Conservation (phyloP, 2,797 vertebrate genomes). For the Malacoctenus gilli region DNA sequence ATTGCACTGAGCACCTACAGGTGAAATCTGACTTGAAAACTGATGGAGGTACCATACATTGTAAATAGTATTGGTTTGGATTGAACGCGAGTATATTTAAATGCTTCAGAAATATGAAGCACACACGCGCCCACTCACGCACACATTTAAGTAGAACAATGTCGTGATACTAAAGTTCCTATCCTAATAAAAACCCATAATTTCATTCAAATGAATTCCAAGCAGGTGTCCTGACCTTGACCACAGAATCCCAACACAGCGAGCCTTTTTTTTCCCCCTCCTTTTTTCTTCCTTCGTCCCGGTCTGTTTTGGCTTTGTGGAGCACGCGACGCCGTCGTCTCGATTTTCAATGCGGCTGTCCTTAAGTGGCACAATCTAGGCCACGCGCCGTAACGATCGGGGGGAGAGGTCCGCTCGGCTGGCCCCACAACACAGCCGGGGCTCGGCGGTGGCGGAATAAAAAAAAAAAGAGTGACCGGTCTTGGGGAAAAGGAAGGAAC, state of each 20-base stretch:
- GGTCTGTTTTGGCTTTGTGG: slow-evolving; percentile 27
- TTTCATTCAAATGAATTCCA: slow-evolving; percentile 22
- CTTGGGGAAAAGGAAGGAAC: slow-evolving; percentile 55
- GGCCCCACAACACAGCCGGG: slow-evolving; percentile 29
- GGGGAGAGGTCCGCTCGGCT: slow-evolving; percentile 43
- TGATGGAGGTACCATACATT: too few relatives aligned
- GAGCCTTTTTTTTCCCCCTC: not conserved
- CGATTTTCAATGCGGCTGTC: slow-evolving; percentile 31
- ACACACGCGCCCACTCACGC: too few relatives aligned
- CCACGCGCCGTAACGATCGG: slow-evolving; percentile 23
- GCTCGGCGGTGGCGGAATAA: slow-evolving; percentile 41
- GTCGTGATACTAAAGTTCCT: not conserved
- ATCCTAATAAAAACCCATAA: not conserved
- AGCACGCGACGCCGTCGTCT: slow-evolving; percentile 19
- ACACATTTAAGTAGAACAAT: too few relatives aligned
- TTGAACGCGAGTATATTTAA: too few relatives aligned
- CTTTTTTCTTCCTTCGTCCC: too few relatives aligned
- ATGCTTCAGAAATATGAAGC: too few relatives aligned
- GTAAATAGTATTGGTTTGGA: too few relatives aligned
- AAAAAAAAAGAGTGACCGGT: slow-evolving; percentile 50
- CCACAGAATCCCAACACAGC: slow-evolving; percentile 6
- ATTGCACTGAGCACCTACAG: too few relatives aligned
- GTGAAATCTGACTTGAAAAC: too few relatives aligned
- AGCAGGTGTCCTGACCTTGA: slow-evolving; percentile 20
- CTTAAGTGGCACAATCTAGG: slow-evolving; percentile 48